Base-by-base conservation (phyloP, 2,888 invertebrate species). In the Priocnemis perturbator region DNA sequence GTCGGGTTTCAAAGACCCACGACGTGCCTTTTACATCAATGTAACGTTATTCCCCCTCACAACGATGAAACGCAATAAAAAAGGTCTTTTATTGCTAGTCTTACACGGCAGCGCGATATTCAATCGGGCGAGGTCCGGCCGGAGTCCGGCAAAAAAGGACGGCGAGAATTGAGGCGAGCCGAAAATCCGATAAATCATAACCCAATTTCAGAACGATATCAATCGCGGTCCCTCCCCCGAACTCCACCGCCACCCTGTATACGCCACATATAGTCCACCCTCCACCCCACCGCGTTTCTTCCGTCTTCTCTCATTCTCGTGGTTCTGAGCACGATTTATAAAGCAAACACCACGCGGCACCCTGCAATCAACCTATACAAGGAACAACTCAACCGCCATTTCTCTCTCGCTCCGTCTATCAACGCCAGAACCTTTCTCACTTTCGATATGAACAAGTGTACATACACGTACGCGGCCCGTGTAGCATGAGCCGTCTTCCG, bases 291-390 rank as follows among this genome's bases (percentile, higher is more conserved):
- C 60, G 37, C 67, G 50, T 55, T 57, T 63, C 30, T 60, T 58
- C 69, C 65, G 72, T 65, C 69, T 67, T 77, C 63, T 61, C 60
- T 70, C 67, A 70, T 55, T 55, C 59, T 69, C 68, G 67, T 70
- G 79, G 79, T 72, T 73, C 79, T 57, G 68, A 62, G 60, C 84
- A 84, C 86, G 87, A 88, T 88, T 88, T 86, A 87, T 87, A 88
- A 88, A 88, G 87, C 88, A 88, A 88, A 87, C 88, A 88, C 87
- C 84, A 81, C 73, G 76, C 82, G 73, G 83, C 83, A 88, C 85
- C 87, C 87, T 86, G 83, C 86, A 87, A 88, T 88, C 88, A 88
- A 82, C 83, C 82, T 76, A 80, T 81, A 85, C 81, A 81, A 74
- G 71, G 74, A 69, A 60, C 74, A 71, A 69, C 74, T 71, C 79